A percentile compares a stretch with the other conserved stretches of the same genome.
These are phyloP conservation scores for Eilema sororculum DNA, from an alignment of 2,888 invertebrate species.

Conservation along the genomic window DNA sequence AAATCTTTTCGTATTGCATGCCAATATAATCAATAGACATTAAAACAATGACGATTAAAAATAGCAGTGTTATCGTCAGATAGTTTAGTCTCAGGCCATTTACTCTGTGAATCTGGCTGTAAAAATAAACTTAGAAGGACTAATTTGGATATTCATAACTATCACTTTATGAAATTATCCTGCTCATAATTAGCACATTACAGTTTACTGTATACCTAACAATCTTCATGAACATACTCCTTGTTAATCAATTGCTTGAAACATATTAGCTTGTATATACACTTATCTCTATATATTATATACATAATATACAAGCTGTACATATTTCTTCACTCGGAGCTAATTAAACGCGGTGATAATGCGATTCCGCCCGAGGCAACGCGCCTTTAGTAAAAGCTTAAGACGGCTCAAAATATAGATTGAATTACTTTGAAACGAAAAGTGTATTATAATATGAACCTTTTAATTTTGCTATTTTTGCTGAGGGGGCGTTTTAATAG, in stretches of 20 bases:
- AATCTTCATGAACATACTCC: neutral
- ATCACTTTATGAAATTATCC: neutral
- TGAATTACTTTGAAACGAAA: constrained; percentile 56
- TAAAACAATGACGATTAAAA: neutral
- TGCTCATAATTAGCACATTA: neutral
- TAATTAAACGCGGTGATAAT: constrained; percentile 60
- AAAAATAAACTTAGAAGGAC: neutral
- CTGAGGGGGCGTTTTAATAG: constrained; percentile 36
- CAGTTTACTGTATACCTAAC: neutral
- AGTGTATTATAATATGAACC: constrained; percentile 49
- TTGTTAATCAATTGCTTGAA: neutral
- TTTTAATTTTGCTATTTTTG: constrained; percentile 46
- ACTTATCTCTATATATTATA: neutral
- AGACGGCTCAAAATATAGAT: constrained; percentile 54
- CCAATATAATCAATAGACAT: too few relatives aligned
- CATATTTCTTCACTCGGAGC: constrained; percentile 37
- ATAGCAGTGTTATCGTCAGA: neutral
- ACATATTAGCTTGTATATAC: neutral
- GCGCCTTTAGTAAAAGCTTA: constrained; percentile 41
- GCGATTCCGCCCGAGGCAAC: constrained; percentile 50
- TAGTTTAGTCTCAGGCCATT: neutral
- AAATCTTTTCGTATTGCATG: too few relatives aligned
- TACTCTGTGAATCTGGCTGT: neutral
- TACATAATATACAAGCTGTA: neutral
- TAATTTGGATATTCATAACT: neutral